phyloP scores from a whole-genome alignment of 2,113 vertebrate species.

The Hippocampus mohnikei region DNA sequence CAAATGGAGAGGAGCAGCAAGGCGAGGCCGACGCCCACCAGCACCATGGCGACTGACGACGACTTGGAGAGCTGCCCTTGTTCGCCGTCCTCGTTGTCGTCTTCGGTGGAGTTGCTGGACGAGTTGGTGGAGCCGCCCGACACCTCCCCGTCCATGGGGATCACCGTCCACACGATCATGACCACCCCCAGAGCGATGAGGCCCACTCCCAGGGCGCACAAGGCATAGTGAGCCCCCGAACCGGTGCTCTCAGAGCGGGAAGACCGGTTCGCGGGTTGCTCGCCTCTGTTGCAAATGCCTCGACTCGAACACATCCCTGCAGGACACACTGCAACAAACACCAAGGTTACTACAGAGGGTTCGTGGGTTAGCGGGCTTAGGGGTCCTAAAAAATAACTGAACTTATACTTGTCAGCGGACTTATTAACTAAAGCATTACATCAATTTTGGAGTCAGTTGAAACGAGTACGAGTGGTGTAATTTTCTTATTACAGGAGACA shows the following conservation, averaged over 20 bases:
- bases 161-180: constrained; percentile 94
- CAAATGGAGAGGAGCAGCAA: constrained; percentile 87
- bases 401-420: neutral
- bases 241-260: constrained; percentile 49
- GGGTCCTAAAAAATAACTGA: neutral
- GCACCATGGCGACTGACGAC: constrained; percentile 85
- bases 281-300: constrained; percentile 48
- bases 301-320: constrained; percentile 69
- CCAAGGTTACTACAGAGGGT: neutral
- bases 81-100: neutral
- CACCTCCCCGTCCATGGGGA: constrained; percentile 60
- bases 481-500: neutral
- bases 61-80: constrained; percentile 74
- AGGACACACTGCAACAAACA: constrained; percentile 15
- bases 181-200: constrained; percentile 89
- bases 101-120: constrained; percentile 62
- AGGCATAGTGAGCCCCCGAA: constrained; percentile 85
- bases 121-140: neutral
- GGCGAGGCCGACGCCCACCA: constrained; percentile 78
- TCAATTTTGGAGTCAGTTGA: neutral
- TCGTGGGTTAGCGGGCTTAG: too few species aligned
- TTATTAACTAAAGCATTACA: neutral
- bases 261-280: constrained; percentile 26
- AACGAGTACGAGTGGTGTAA: neutral
- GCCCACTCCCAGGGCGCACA: constrained; percentile 89